A percentile compares a stretch with the other conserved stretches of the same genome.
Conservation (phyloP, 2,113 vertebrate species). For the Gavialis gangeticus region DNA sequence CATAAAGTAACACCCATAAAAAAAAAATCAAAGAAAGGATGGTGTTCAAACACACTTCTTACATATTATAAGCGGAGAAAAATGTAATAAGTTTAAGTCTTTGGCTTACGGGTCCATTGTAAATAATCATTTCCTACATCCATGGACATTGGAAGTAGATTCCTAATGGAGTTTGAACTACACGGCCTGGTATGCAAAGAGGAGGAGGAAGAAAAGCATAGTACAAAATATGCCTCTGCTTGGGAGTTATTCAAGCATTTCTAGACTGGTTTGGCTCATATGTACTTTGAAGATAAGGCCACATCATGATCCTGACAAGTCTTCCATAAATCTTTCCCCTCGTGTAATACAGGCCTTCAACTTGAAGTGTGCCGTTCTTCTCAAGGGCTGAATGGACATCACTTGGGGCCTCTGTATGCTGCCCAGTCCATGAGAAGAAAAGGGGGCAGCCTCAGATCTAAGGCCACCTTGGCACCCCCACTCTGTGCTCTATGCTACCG, state of each 20-base stretch:
- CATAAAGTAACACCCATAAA: conserved; percentile 65
- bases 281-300: conserved; percentile 36
- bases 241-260: conserved; percentile 35
- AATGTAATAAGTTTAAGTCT: conserved; percentile 46
- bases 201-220: conserved; percentile 19
- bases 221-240: conserved; percentile 32
- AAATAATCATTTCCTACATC: conserved; percentile 48
- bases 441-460: background rate
- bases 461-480: conserved; percentile 22
- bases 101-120: conserved; percentile 57
- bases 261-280: conserved; percentile 38
- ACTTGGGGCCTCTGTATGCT: conserved; percentile 10
- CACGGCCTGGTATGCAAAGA: background rate
- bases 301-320: background rate
- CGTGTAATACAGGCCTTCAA: background rate
- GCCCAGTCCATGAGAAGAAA: background rate
- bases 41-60: conserved; percentile 32
- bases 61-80: conserved; percentile 41
- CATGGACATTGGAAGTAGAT: conserved; percentile 44
- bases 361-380: background rate
- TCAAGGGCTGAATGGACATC: conserved; percentile 12
- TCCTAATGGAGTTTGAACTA: conserved; percentile 11
- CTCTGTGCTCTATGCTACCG: background rate
- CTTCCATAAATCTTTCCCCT: conserved; percentile 7
- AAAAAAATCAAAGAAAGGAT: conserved; percentile 42